Conservation (phyloP, 2,888 invertebrate genomes). For the Rhamnusium bicolor region DNA sequence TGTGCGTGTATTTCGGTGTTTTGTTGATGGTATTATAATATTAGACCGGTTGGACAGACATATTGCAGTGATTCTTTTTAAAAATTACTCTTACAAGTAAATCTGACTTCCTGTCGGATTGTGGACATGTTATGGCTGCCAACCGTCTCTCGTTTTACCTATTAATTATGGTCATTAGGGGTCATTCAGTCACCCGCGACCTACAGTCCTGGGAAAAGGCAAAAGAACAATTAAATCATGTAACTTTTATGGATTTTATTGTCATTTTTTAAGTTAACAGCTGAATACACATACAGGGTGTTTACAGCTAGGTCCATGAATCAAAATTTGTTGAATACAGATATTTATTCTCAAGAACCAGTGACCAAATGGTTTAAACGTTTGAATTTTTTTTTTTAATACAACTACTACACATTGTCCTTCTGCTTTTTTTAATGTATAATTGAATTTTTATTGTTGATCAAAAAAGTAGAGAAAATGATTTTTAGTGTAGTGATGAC, state of each 20-base stretch:
- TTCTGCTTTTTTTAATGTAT: too few relatives aligned
- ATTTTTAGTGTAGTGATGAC: too few relatives aligned
- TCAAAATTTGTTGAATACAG: too few relatives aligned
- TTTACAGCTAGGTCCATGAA: not conserved
- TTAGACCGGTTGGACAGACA: slow-evolving; percentile 40
- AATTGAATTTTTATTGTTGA: too few relatives aligned
- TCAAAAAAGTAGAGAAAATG: too few relatives aligned
- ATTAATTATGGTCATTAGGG: slow-evolving; percentile 57
- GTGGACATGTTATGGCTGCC: slow-evolving; percentile 47
- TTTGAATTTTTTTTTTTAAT: too few relatives aligned
- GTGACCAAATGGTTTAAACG: too few relatives aligned
- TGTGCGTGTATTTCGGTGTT: slow-evolving; percentile 42
- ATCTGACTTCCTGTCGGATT: slow-evolving; percentile 49
- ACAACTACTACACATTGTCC: too few relatives aligned
- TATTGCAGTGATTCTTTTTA: slow-evolving; percentile 44
- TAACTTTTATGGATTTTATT: slow-evolving; percentile 8
- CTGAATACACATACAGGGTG: not conserved
- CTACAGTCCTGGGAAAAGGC: slow-evolving; percentile 48
- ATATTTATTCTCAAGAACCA: too few relatives aligned
- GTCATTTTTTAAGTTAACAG: not conserved
- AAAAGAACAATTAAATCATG: slow-evolving; percentile 18
- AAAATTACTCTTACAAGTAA: slow-evolving; percentile 40
- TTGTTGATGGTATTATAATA: slow-evolving; percentile 27
- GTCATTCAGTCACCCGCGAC: slow-evolving; percentile 55
- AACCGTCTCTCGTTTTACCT: slow-evolving; percentile 49